Conservation (phyloP, 2,797 vertebrate genomes). For the Rallus crepitans region DNA sequence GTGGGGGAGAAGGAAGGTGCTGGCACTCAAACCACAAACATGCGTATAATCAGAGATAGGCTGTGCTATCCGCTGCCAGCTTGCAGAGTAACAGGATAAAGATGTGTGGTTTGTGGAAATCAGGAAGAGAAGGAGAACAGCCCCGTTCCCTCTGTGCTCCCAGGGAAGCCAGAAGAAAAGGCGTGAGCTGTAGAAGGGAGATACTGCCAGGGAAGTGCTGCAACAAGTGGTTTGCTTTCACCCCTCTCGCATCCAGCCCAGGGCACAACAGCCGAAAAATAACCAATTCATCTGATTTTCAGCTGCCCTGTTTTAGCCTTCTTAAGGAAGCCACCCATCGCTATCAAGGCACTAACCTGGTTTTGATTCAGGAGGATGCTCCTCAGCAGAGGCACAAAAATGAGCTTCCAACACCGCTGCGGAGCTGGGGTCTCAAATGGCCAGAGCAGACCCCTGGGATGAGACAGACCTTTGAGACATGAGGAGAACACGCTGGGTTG, state of each 20-base stretch:
- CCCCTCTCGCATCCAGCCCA: background rate
- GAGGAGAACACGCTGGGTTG: background rate
- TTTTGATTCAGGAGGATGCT: background rate
- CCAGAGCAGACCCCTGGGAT: background rate
- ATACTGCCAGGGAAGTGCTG: accelerated
- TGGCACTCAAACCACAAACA: background rate
- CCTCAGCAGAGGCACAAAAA: background rate
- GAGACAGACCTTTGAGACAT: background rate
- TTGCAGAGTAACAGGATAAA: background rate
- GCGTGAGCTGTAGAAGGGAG: background rate
- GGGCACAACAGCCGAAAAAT: background rate
- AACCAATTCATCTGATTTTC: accelerated
- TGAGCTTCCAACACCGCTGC: background rate
- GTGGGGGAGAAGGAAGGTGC: background rate
- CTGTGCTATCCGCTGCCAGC: background rate
- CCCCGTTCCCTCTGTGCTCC: background rate
- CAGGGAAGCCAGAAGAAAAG: background rate
- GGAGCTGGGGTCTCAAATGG: background rate
- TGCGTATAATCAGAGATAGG: accelerated
- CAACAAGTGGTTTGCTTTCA: background rate
- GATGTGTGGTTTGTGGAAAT: background rate
- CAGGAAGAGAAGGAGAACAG: background rate
- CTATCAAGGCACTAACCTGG: background rate
- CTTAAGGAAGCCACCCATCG: background rate
- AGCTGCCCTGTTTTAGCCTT: accelerated